phyloP scores from a whole-genome alignment of 2,113 vertebrate genomes.

The Nothoprocta perdicaria region DNA sequence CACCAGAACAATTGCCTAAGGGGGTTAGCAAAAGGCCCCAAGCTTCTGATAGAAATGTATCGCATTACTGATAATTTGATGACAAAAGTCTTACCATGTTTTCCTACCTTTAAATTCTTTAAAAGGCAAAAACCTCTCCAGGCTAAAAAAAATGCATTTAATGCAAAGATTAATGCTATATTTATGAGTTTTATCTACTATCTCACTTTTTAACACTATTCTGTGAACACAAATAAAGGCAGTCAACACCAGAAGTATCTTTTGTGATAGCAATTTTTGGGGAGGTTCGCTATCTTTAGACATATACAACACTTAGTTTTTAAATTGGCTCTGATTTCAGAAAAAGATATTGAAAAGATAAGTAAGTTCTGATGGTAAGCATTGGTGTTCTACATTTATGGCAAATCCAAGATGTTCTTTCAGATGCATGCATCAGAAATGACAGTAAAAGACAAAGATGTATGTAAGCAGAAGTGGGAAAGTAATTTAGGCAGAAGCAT shows the following conservation, averaged over 20 bases:
- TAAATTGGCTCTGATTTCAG: neutral
- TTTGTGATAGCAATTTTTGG: neutral
- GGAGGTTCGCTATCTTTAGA: neutral
- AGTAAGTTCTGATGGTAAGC: neutral
- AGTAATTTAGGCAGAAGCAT: conserved; percentile 35
- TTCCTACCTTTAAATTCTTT: neutral
- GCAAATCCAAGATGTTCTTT: conserved; percentile 3
- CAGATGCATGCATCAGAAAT: neutral
- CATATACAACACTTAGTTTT: neutral
- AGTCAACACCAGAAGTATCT: neutral
- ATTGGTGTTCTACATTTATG: conserved; percentile 21
- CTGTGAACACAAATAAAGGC: neutral
- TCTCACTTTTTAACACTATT: neutral
- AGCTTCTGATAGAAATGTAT: conserved; percentile 35
- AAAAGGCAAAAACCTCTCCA: neutral
- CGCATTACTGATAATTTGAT: neutral
- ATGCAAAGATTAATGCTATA: neutral
- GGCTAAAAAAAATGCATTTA: neutral
- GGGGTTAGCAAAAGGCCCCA: conserved; percentile 16
- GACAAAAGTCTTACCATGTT: conserved; percentile 5
- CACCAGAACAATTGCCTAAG: neutral
- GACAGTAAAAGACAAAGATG: neutral
- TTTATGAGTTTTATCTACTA: neutral
- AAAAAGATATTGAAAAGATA: neutral
- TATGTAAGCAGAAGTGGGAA: conserved; percentile 21